Percentiles rank a stretch among this genome's conserved stretches.
phyloP scores from a whole-genome alignment of 2,797 vertebrate species.

The Periparus ater region DNA sequence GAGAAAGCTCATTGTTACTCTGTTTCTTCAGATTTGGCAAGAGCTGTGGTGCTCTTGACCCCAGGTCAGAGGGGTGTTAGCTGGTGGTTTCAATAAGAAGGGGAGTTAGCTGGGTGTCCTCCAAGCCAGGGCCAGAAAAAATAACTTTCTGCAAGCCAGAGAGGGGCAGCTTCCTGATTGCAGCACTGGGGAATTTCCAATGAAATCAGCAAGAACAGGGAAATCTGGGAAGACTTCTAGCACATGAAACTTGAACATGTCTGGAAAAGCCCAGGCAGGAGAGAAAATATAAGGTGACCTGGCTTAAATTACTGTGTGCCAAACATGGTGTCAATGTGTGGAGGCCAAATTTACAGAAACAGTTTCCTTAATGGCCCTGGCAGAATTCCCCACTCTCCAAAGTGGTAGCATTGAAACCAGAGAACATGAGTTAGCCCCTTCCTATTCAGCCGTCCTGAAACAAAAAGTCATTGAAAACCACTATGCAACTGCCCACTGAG shows the following conservation, averaged over 20 bases:
- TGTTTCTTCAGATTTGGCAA: not conserved
- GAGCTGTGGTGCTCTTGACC: not conserved
- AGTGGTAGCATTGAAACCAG: not conserved
- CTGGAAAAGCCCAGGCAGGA: not conserved
- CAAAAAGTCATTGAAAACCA: slow-evolving; percentile 3
- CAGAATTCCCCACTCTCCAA: not conserved
- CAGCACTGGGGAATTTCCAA: not conserved
- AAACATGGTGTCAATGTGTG: not conserved
- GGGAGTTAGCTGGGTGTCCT: not conserved
- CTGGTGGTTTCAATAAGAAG: not conserved
- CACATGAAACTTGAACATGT: not conserved
- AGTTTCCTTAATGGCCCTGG: not conserved
- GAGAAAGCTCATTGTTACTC: not conserved
- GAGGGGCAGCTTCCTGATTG: not conserved
- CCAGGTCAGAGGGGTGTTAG: not conserved
- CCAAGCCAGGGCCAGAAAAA: not conserved
- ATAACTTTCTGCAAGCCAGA: not conserved
- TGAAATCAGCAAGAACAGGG: not conserved
- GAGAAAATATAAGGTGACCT: not conserved
- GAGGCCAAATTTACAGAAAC: not conserved
- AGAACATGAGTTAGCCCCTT: not conserved
- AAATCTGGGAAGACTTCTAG: not conserved
- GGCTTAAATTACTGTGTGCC: not conserved
- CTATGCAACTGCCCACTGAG: not conserved
- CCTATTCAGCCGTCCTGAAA: not conserved